Evolutionary conservation across 2,113 vertebrate species (phyloP).

Genomic region (Catagonus wagneri): DNA sequence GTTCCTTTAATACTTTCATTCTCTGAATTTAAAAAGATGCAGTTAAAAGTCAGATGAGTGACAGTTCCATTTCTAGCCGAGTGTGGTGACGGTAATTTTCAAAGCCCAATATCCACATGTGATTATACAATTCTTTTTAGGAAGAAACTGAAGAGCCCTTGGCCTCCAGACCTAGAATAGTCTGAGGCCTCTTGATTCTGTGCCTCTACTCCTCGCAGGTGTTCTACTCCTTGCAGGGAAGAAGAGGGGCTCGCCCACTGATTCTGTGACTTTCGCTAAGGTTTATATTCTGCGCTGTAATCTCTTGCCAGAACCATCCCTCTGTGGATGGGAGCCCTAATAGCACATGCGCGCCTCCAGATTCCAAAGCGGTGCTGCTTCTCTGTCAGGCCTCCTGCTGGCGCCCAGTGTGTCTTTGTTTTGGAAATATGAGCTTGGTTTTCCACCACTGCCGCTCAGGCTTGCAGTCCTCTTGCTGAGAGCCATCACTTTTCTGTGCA

Average conservation of each 20-base stretch:
- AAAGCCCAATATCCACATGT: not conserved
- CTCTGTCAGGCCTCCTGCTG: slow-evolving; percentile 77
- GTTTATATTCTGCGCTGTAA: not conserved
- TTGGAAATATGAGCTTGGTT: slow-evolving; percentile 76
- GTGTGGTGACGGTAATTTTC: not conserved
- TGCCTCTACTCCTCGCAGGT: not conserved
- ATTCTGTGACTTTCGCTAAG: not conserved
- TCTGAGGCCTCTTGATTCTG: not conserved
- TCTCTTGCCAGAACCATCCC: slow-evolving; percentile 42
- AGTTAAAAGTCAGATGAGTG: not conserved
- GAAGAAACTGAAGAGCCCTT: not conserved
- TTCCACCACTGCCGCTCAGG: slow-evolving; percentile 58
- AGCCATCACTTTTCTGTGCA: slow-evolving; percentile 50
- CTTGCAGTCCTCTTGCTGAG: slow-evolving; percentile 37
- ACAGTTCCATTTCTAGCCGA: not conserved
- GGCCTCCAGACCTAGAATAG: not conserved
- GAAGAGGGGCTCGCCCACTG: not conserved
- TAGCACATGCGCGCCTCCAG: not conserved
- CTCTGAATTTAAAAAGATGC: not conserved
- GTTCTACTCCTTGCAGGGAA: not conserved
- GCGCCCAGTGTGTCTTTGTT: slow-evolving; percentile 70
- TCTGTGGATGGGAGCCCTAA: not conserved
- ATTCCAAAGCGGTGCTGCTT: slow-evolving; percentile 58
- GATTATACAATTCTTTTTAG: slow-evolving; percentile 4
- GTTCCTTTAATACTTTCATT: not conserved